Conservation (phyloP, 1,140 invertebrate genomes). For the Pentalonia nigronervosa region DNA sequence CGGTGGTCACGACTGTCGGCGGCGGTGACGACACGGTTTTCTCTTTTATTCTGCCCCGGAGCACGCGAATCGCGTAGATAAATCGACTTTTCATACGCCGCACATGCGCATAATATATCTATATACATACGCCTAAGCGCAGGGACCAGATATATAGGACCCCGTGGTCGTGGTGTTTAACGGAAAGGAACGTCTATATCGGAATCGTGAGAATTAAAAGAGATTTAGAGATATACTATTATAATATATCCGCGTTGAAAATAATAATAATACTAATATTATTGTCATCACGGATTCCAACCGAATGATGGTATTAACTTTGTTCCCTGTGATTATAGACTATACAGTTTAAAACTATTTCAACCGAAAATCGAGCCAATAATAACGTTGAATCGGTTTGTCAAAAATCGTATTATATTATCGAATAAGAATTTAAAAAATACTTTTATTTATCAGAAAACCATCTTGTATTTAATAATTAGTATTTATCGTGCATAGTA, state of each 20-base stretch:
- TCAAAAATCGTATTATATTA: background rate
- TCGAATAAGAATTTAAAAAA: background rate
- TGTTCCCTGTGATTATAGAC: background rate
- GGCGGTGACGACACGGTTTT: slow-evolving; percentile 40
- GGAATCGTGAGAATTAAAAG: background rate
- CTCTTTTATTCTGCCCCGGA: slow-evolving; percentile 1
- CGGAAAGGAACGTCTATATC: background rate
- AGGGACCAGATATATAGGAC: background rate
- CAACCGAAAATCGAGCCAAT: background rate
- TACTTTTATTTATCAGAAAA: background rate
- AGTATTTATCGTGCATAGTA: background rate
- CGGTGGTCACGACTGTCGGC: slow-evolving; percentile 49
- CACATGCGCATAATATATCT: background rate
- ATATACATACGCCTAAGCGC: background rate
- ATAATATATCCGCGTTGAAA: background rate
- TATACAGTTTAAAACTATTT: background rate
- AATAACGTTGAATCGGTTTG: too few relatives aligned
- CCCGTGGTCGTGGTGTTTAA: background rate
- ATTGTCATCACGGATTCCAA: background rate
- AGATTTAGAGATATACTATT: background rate
- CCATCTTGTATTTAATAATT: background rate
- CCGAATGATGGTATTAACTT: background rate
- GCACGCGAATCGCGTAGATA: slow-evolving; percentile 39
- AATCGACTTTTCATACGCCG: slow-evolving; percentile 46
- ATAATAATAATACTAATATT: background rate